phyloP scores from a whole-genome alignment of 1,140 invertebrate genomes.

The Tetramorium parvispinum region DNA sequence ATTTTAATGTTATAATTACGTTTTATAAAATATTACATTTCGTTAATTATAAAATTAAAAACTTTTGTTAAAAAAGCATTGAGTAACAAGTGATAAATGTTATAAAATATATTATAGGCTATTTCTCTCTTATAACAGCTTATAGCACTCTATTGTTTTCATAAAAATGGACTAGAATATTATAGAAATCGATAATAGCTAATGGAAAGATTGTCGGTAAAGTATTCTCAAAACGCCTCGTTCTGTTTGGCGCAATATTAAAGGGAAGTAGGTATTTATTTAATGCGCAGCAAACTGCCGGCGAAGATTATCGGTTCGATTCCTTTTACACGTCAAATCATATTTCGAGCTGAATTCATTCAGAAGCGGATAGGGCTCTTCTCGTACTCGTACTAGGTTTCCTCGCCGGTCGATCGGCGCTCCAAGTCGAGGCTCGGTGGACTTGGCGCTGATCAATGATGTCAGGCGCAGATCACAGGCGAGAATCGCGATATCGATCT shows the following conservation, averaged over 20 bases:
- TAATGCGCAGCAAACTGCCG: neutral
- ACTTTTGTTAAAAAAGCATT: neutral
- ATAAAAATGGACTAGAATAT: neutral
- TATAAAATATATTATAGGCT: neutral
- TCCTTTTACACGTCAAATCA: neutral
- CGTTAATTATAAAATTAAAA: neutral
- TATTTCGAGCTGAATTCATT: neutral
- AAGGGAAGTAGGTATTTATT: neutral
- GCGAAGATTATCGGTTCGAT: neutral
- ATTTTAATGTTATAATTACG: no score
- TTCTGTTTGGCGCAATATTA: neutral
- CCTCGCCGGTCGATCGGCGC: neutral
- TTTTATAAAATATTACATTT: neutral
- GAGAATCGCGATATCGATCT: constrained; percentile 40
- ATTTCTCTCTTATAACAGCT: no score
- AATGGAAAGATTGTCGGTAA: neutral
- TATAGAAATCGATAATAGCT: neutral
- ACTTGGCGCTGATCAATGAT: constrained; percentile 1
- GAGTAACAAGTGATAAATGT: neutral
- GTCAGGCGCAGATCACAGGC: constrained; percentile 26
- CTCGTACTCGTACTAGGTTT: neutral
- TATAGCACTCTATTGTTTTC: neutral
- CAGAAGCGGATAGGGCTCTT: neutral
- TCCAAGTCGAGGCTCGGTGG: constrained; percentile 2
- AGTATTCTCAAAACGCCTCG: neutral